phyloP scores from a whole-genome alignment of 92 coral and sea anemone genomes.

The Metridium senile region DNA sequence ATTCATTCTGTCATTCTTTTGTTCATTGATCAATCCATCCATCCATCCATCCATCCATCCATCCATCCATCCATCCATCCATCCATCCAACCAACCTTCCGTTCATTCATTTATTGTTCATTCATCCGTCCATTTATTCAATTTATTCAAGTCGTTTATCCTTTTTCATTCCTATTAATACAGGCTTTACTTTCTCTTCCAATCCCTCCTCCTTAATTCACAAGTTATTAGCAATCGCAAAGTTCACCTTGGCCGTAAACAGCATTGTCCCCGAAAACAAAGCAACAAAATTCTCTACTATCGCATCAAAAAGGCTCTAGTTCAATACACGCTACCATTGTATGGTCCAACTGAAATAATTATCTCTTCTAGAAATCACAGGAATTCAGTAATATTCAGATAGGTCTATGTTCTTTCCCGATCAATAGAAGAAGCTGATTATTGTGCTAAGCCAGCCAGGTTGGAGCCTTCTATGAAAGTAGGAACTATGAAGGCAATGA shows the following conservation, averaged over 20 bases:
- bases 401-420: neutral
- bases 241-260: too few relatives aligned
- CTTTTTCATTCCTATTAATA: neutral
- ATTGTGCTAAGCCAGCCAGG: slow-evolving; percentile 3
- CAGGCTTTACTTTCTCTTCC: neutral
- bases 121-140: neutral
- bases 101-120: neutral
- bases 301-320: too few relatives aligned
- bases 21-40: neutral
- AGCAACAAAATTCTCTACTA: too few relatives aligned
- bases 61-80: neutral
- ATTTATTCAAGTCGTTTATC: neutral
- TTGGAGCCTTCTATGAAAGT: slow-evolving; percentile 24
- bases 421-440: slow-evolving; percentile 1
- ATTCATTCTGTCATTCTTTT: neutral
- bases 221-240: too few relatives aligned
- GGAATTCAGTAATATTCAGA: neutral
- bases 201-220: neutral
- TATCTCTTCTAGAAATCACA: neutral
- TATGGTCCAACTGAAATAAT: neutral
- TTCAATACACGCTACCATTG: too few relatives aligned
- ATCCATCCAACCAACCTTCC: neutral
- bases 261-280: too few relatives aligned
- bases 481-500: too few relatives aligned
- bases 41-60: neutral